A percentile compares a stretch with the other conserved stretches of the same genome.
phyloP scores from a whole-genome alignment of 2,797 vertebrate genomes.

The Simalia tracyae region DNA sequence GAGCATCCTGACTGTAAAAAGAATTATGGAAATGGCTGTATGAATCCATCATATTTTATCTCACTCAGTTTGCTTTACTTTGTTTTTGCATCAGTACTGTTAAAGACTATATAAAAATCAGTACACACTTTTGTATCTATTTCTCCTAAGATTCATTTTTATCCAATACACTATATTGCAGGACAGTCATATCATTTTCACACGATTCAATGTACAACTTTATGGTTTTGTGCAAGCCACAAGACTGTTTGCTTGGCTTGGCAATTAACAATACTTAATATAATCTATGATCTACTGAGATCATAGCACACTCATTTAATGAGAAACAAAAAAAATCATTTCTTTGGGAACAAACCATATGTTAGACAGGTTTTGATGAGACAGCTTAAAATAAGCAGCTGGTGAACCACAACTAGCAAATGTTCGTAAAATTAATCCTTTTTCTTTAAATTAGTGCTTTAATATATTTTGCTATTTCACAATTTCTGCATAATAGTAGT shows the following conservation, averaged over 20 bases:
- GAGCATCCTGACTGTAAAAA: not conserved
- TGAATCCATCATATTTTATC: not conserved
- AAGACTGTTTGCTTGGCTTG: not conserved
- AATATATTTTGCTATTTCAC: constrained; percentile 22
- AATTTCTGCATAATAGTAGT: constrained; percentile 23
- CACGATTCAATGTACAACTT: not conserved
- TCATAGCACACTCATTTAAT: not conserved
- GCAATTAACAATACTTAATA: not conserved
- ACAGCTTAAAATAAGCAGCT: not conserved
- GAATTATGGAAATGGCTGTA: not conserved
- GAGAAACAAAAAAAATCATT: not conserved
- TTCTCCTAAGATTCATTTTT: not conserved
- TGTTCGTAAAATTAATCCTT: constrained; percentile 11
- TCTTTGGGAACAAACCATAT: not conserved
- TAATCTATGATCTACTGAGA: not conserved
- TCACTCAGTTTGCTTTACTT: not conserved
- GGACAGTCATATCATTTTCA: not conserved
- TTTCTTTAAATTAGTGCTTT: constrained; percentile 10
- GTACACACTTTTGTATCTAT: not conserved
- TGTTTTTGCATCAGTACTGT: not conserved
- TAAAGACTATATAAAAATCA: not conserved
- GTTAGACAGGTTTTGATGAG: not conserved
- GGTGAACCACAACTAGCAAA: not conserved
- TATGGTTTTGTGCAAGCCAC: not conserved
- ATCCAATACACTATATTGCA: not conserved